Base-by-base conservation (phyloP, 2,113 vertebrate species). In the Ascaphus truei region DNA sequence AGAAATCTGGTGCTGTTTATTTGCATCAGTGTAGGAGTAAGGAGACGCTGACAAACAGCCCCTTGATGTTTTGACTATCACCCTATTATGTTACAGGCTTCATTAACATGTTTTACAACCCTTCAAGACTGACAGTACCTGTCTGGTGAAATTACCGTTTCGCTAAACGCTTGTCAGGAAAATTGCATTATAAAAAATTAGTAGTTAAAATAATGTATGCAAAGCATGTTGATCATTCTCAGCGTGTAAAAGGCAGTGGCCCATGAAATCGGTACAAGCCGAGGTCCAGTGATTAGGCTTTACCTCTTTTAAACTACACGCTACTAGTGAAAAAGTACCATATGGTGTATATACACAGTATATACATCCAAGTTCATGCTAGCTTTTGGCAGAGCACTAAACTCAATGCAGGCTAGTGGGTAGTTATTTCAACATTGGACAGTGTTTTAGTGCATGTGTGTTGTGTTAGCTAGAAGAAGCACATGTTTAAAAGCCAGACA, bases 131-230 rank as follows among this genome's bases (percentile, higher is more conserved):
- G 57, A 60, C 57, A 60, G 20, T 41, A 22, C 34, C 57, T 60
- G 57, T 39, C 57, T 60, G 15, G 34, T 39, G 57, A 39, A 60
- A 60, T 60, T 60, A 60, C 57, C 41, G 57, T 60, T 60, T 39
- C 57, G 16, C 57, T 60, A 41, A 60, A 36, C 57, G 34, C 34
- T 60, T 60, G 57, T 60, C 57, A 60, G 41, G 57, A 60, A 60
- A 23, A 60, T 60, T 60, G 41, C 57, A 39, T 60, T 41, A 60
- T 41, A 51, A 52, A 39, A 60, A 60, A 60, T 60, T 60, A 60
- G 57, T 60, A 60, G 34, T 60, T 60, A 60, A 60, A 60, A 60
- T 60, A 60, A 60, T 41, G 34, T 60, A 60, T 60, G 57, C 57
- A 39, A 60, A 41, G 57, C 57, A 39, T 39, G 57, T 60, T 60